Evolutionary conservation across 1,140 invertebrate species (phyloP).

Genomic region (Spodoptera litura): DNA sequence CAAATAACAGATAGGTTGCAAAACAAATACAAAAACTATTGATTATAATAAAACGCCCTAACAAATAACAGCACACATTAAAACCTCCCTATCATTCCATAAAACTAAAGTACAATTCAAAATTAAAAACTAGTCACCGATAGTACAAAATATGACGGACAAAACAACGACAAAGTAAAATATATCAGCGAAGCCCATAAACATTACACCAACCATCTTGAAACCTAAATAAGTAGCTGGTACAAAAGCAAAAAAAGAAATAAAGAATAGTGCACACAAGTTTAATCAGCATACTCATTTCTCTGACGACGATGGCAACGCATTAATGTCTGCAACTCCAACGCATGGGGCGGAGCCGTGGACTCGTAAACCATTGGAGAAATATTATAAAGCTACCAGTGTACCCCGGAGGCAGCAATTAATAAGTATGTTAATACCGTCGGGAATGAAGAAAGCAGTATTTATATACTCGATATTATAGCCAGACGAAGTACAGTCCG

Average conservation of each 20-base stretch:
- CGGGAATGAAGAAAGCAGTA: constrained; percentile 49
- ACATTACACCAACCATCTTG: constrained; percentile 28
- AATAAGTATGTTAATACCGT: constrained; percentile 76
- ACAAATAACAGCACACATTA: too few species aligned
- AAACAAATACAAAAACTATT: background rate
- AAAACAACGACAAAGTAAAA: constrained; percentile 14
- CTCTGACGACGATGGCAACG: constrained; percentile 62
- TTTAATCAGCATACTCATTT: constrained; percentile 79
- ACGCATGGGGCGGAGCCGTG: constrained; percentile 67
- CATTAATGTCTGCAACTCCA: constrained; percentile 60
- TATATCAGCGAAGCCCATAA: constrained; percentile 21
- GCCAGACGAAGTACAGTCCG: constrained; percentile 24
- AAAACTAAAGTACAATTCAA: too few species aligned
- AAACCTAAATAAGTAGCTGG: constrained; percentile 23
- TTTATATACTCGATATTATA: constrained; percentile 48
- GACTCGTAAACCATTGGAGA: constrained; percentile 74
- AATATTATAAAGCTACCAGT: constrained; percentile 69
- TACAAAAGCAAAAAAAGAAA: constrained; percentile 40
- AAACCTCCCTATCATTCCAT: too few species aligned
- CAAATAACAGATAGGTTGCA: background rate
- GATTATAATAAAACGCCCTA: too few species aligned
- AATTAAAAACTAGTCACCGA: background rate
- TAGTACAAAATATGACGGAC: background rate
- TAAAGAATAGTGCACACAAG: constrained; percentile 61
- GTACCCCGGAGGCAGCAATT: constrained; percentile 72